Base-by-base conservation (phyloP, 2,888 invertebrate genomes). In the Copidosoma aretas region DNA sequence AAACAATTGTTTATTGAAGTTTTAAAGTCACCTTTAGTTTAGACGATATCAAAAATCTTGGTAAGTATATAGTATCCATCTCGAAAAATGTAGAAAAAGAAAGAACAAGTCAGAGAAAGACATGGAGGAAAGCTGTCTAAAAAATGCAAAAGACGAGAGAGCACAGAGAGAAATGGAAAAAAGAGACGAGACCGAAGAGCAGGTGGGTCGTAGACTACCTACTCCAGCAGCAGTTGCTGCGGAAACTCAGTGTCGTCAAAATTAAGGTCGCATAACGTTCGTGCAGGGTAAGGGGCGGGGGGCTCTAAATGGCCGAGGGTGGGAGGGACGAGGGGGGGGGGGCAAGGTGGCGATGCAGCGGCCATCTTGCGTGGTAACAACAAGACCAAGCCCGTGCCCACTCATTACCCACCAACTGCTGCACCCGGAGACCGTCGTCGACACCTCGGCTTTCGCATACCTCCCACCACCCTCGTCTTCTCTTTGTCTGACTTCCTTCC, bases 361-460 rank as follows among this genome's bases (percentile, higher is more conserved):
- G 61, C 64, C 64, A 64, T 69, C 58, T 59, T 59, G 65, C 65
- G 69, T 70, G 62, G 65, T 60, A 67, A 63, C 57, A 63, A 62
- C 67, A 61, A 65, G 69, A 66, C 54, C 62, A 22, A 63, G 51
- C 41, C 46, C 54, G 43, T 41, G 61, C 41, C 46, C 54, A 25
- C 51, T 57, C 64, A 65, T 65, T 58, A 54, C 61, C 61, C 61
- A 61, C 64, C 61, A 61, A 65, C 58, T 60, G 32, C 32, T 32
- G 57, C 62, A 63, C 46, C 67, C 68, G 39, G 46, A 53, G 19
- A 32, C 19, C n/a, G n/a, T 14, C 51, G 52, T 64, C 62, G 69
- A 70, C 69, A 70, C 65, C 65, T 70, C 65, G 65, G 62, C 54
- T 56, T 58, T 57, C 24, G 24, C 32, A 17, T 22, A 51, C 21